Percentiles rank a stretch among this genome's conserved stretches.
phyloP scores from a whole-genome alignment of 2,797 vertebrate species.

The Amblyopsis hoosieri region DNA sequence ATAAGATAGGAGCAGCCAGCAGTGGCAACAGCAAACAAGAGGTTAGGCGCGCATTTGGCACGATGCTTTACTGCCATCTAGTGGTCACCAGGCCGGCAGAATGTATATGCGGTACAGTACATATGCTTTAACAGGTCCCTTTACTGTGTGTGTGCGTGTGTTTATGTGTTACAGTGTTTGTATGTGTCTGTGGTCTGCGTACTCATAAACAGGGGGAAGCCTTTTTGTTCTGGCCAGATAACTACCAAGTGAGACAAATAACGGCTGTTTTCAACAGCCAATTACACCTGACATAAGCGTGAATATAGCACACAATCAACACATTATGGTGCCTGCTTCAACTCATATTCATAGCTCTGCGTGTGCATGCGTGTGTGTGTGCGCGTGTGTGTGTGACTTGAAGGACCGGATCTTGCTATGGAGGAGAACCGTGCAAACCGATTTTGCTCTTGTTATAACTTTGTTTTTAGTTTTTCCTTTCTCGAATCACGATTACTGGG shows the following conservation, averaged over 20 bases:
- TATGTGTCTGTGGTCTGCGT: constrained; percentile 19
- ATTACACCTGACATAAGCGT: constrained; percentile 31
- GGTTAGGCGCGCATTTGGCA: constrained; percentile 7
- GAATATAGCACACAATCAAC: constrained; percentile 28
- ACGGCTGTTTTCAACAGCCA: constrained; percentile 34
- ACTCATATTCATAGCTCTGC: neutral
- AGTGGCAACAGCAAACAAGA: constrained; percentile 63
- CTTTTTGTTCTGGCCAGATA: constrained; percentile 17
- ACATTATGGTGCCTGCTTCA: neutral
- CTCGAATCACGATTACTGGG: neutral
- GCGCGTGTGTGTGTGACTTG: neutral
- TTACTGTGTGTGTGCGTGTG: constrained; percentile 2
- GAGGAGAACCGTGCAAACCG: too few species aligned
- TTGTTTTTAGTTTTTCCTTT: too few species aligned
- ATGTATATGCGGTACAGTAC: neutral
- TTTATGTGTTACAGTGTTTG: constrained; percentile 5
- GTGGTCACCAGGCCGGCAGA: constrained; percentile 39
- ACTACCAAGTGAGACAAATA: constrained; percentile 39
- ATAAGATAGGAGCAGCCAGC: constrained; percentile 72
- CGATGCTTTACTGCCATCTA: constrained; percentile 78
- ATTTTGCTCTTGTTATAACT: too few species aligned
- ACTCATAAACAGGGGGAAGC: constrained; percentile 27
- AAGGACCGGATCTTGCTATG: neutral
- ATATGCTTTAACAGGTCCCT: neutral
- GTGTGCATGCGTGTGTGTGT: constrained; percentile 7